Evolutionary conservation across 2,797 vertebrate genomes (phyloP).

Genomic region (Chrysocyon brachyurus): DNA sequence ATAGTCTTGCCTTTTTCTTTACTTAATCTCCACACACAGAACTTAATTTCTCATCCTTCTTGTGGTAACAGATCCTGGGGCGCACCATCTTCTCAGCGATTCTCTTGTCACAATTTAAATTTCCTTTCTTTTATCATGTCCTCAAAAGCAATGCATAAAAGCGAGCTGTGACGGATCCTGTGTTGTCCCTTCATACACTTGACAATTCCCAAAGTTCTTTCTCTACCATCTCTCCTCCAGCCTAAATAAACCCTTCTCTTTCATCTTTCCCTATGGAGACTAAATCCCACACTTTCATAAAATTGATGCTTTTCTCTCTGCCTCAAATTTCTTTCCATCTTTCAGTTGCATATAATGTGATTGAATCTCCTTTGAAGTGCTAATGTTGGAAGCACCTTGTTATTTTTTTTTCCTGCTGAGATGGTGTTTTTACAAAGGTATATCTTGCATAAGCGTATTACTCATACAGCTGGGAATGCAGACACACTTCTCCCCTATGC

Average conservation of each 20-base stretch:
- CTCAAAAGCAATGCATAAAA: constrained; percentile 69
- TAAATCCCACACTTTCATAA: constrained; percentile 63
- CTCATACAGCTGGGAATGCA: constrained; percentile 52
- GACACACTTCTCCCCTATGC: constrained; percentile 48
- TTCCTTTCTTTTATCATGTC: constrained; percentile 62
- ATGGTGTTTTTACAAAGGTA: constrained; percentile 64
- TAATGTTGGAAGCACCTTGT: constrained; percentile 66
- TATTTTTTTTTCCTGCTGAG: constrained; percentile 63
- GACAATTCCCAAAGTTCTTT: constrained; percentile 56
- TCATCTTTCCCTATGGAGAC: constrained; percentile 64
- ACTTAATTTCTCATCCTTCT: constrained; percentile 59
- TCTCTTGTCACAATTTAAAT: constrained; percentile 63
- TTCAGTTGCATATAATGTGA: constrained; percentile 64
- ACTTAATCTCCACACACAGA: constrained; percentile 52
- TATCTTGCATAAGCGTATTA: constrained; percentile 72
- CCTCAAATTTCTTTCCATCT: constrained; percentile 67
- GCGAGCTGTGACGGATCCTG: background rate
- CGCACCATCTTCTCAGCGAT: constrained; percentile 17
- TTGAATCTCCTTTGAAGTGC: constrained; percentile 69
- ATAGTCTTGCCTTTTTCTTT: constrained; percentile 66
- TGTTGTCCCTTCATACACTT: constrained; percentile 42
- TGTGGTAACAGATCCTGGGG: constrained; percentile 53
- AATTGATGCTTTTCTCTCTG: constrained; percentile 53
- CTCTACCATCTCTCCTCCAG: constrained; percentile 47
- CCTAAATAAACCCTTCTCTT: constrained; percentile 63